Evolutionary conservation across 2,888 invertebrate genomes (phyloP).

Genomic region (Eugnorisma glareosa): DNA sequence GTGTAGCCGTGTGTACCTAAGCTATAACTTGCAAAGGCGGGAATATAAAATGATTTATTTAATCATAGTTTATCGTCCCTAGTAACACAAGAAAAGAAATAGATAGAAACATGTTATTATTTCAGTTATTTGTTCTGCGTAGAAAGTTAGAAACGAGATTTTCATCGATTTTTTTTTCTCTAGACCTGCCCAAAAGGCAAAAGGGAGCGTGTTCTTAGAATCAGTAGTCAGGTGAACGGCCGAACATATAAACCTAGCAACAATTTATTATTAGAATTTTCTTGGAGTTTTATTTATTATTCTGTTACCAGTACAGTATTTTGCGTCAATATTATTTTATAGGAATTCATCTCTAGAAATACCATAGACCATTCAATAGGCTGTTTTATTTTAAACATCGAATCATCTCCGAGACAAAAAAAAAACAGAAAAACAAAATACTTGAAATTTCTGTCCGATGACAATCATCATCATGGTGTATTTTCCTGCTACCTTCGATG

Average conservation of each 20-base stretch:
- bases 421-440: slow-evolving; percentile 28
- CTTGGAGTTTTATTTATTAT: neutral
- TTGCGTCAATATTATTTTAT: slow-evolving; percentile 4
- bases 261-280: slow-evolving; percentile 1
- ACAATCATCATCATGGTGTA: slow-evolving; percentile 49
- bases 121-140: slow-evolving; percentile 23
- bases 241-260: slow-evolving; percentile 22
- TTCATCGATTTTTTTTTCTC: slow-evolving; percentile 29
- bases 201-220: slow-evolving; percentile 39
- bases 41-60: neutral
- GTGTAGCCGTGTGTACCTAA: neutral
- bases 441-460: slow-evolving; percentile 50
- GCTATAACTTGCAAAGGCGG: neutral
- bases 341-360: neutral
- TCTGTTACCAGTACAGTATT: slow-evolving; percentile 3
- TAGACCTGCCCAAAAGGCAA: neutral
- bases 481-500: slow-evolving; percentile 62
- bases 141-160: slow-evolving; percentile 21
- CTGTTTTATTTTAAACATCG: slow-evolving; percentile 17
- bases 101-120: slow-evolving; percentile 14
- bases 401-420: slow-evolving; percentile 29
- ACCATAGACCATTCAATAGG: neutral
- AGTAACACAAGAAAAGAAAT: neutral
- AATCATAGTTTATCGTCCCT: neutral
- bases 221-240: slow-evolving; percentile 32